phyloP scores from a whole-genome alignment of 2,797 vertebrate genomes.

The Labroides dimidiatus region DNA sequence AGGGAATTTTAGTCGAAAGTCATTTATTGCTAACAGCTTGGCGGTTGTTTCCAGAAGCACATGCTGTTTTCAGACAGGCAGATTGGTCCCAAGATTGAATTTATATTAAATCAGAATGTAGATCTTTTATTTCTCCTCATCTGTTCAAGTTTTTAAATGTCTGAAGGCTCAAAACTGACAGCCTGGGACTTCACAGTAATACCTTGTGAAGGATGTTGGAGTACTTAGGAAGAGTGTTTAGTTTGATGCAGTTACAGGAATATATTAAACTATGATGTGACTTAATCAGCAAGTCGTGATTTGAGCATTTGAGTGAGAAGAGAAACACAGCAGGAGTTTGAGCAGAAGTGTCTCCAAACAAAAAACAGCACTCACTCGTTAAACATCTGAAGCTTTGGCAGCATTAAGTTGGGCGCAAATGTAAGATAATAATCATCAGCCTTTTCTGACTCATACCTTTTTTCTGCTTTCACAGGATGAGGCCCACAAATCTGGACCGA shows the following conservation, averaged over 20 bases:
- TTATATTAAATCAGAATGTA: too few species aligned
- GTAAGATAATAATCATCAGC: conserved; percentile 53
- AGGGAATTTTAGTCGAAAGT: too few species aligned
- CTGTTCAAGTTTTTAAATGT: conserved; percentile 9
- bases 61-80: too few species aligned
- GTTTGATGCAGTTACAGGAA: conserved; percentile 64
- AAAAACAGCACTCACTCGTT: conserved; percentile 48
- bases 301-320: conserved; percentile 47
- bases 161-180: conserved; percentile 1
- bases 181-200: conserved; percentile 19
- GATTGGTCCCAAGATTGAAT: too few species aligned
- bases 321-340: conserved; percentile 53
- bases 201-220: conserved; percentile 33
- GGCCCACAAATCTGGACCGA: conserved; percentile 72
- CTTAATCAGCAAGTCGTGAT: conserved; percentile 67
- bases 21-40: too few species aligned
- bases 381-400: conserved; percentile 22
- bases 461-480: conserved; percentile 79
- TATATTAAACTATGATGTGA: conserved; percentile 58
- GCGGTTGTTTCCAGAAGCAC: too few species aligned
- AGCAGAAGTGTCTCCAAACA: conserved; percentile 29
- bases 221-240: conserved; percentile 41
- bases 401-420: conserved; percentile 38
- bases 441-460: conserved; percentile 32
- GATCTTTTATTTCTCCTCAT: not conserved